phyloP scores from a whole-genome alignment of 2,888 invertebrate species.

The Cabera pusaria region DNA sequence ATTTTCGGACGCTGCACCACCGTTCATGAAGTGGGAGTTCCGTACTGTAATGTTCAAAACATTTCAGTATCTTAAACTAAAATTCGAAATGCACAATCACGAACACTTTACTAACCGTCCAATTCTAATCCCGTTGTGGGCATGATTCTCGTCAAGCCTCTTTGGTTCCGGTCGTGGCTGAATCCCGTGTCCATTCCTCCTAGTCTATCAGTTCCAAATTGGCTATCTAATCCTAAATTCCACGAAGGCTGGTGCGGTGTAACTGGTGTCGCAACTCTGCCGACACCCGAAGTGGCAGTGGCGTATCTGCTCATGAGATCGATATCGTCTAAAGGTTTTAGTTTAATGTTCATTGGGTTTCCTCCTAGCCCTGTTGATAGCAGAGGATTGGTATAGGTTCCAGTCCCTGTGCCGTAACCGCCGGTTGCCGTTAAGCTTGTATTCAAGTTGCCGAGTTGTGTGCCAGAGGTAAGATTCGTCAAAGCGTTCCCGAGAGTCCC shows the following conservation, averaged over 20 bases:
- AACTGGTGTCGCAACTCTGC: constrained; percentile 85
- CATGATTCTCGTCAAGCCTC: constrained; percentile 81
- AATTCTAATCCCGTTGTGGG: constrained; percentile 74
- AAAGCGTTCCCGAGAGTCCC: constrained; percentile 71
- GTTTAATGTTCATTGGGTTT: constrained; percentile 84
- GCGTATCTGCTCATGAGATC: constrained; percentile 85
- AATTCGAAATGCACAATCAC: constrained; percentile 4
- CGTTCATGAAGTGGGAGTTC: constrained; percentile 81
- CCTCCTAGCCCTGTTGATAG: constrained; percentile 82
- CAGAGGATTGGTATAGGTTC: constrained; percentile 87
- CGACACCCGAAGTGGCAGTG: constrained; percentile 63
- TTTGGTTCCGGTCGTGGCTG: constrained; percentile 83
- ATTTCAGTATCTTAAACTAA: constrained; percentile 27
- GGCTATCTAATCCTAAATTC: constrained; percentile 85
- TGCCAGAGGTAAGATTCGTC: constrained; percentile 65
- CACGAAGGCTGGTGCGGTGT: constrained; percentile 84
- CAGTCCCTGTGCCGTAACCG: constrained; percentile 65
- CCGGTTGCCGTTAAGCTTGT: constrained; percentile 66
- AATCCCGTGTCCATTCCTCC: constrained; percentile 80
- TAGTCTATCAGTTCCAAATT: constrained; percentile 84
- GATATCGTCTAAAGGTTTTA: constrained; percentile 89
- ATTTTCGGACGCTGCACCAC: constrained; percentile 85
- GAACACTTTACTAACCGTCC: constrained; percentile 60
- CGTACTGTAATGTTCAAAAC: constrained; percentile 60
- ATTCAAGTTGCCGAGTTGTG: constrained; percentile 68